Evolutionary conservation across 2,797 vertebrate genomes (phyloP).

Genomic region (Selene dorsalis): DNA sequence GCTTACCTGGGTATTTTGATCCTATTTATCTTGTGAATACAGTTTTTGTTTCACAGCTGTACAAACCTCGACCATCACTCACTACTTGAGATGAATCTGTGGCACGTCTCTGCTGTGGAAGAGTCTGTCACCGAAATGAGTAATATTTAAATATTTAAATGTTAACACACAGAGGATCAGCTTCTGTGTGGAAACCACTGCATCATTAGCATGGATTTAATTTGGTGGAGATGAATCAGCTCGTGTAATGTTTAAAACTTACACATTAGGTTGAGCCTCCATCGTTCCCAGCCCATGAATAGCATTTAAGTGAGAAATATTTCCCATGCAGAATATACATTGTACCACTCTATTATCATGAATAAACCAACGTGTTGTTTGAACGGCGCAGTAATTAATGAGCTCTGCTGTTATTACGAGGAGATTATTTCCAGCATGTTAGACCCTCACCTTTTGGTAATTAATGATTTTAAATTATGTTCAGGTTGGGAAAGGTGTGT

Average conservation of each 20-base stretch:
- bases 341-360: not conserved
- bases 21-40: not conserved
- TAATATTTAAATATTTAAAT: not conserved
- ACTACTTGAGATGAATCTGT: not conserved
- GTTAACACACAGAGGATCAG: not conserved
- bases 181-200: not conserved
- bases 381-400: not conserved
- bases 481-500: not conserved
- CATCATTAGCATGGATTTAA: slow-evolving; percentile 10
- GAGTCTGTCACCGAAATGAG: not conserved
- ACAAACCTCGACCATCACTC: too few relatives aligned
- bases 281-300: slow-evolving; percentile 16
- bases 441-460: not conserved
- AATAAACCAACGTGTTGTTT: not conserved
- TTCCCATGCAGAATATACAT: not conserved
- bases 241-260: not conserved
- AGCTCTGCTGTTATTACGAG: not conserved
- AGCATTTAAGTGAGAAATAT: slow-evolving; percentile 8
- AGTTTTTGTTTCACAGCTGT: not conserved
- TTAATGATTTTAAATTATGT: not conserved
- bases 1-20: not conserved
- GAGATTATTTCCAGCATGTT: not conserved
- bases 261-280: not conserved
- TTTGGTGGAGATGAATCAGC: not conserved
- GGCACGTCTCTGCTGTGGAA: not conserved